Conservation (phyloP, 2,797 vertebrate genomes). For the Luscinia megarhynchos region DNA sequence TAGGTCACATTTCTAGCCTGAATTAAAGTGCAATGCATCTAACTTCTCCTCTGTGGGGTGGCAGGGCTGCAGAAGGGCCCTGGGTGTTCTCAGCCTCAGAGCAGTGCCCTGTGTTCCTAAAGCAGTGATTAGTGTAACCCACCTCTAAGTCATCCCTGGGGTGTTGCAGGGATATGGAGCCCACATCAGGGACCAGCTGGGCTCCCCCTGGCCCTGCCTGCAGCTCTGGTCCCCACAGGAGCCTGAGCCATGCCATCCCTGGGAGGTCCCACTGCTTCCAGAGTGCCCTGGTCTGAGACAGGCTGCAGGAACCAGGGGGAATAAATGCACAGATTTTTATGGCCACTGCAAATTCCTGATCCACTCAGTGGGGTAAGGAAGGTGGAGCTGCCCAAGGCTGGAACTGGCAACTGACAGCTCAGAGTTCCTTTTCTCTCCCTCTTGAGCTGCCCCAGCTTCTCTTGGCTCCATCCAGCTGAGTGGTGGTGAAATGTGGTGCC, state of each 20-base stretch:
- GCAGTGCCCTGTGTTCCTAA: background rate
- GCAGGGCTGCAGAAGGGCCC: background rate
- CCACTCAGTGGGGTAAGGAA: background rate
- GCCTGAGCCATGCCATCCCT: fast-evolving
- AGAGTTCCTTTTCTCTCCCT: background rate
- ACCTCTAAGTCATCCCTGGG: background rate
- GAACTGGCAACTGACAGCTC: background rate
- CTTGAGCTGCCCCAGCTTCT: background rate
- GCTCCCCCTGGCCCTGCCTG: background rate
- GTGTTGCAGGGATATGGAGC: background rate
- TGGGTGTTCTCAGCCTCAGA: background rate
- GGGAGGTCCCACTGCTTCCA: background rate
- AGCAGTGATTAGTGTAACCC: background rate
- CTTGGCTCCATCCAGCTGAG: background rate
- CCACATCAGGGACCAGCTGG: background rate
- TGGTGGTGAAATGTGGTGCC: background rate
- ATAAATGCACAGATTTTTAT: background rate
- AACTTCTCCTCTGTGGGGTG: background rate
- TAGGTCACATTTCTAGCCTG: background rate
- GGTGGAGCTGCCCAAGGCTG: background rate
- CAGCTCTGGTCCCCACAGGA: background rate
- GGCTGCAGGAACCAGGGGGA: background rate
- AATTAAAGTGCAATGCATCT: background rate
- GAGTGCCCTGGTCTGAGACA: background rate
- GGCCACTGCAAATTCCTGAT: background rate